These are phyloP conservation scores for Meiosimyza decipiens DNA, from an alignment of 2,888 invertebrate species.

Conservation along the genomic window DNA sequence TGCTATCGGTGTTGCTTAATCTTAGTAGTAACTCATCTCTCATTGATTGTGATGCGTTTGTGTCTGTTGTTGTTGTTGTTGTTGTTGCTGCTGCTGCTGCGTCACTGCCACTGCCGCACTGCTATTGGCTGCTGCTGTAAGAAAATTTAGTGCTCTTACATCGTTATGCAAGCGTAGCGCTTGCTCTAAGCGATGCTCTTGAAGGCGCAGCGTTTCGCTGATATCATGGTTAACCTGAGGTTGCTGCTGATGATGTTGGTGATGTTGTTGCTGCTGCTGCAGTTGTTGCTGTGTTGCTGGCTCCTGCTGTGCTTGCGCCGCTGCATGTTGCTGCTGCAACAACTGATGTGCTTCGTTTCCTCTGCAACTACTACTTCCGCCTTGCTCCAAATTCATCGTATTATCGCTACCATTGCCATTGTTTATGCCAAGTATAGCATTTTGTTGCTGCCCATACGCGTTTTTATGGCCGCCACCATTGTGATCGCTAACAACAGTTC, in stretches of 20 bases:
- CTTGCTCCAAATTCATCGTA: neutral
- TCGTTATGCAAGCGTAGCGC: slow-evolving; percentile 84
- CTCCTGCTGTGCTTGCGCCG: slow-evolving; percentile 43
- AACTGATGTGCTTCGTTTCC: slow-evolving; percentile 18
- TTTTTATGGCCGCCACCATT: slow-evolving; percentile 27
- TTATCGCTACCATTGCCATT: slow-evolving; percentile 9
- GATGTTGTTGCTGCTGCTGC: slow-evolving; percentile 33
- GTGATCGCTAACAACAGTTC: neutral
- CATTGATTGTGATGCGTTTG: slow-evolving; percentile 72
- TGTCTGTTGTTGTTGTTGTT: slow-evolving; percentile 65
- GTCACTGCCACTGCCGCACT: slow-evolving; percentile 31
- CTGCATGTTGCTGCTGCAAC: slow-evolving; percentile 28
- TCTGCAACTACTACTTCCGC: slow-evolving; percentile 36
- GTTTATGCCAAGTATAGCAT: slow-evolving; percentile 14
- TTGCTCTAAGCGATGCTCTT: slow-evolving; percentile 85
- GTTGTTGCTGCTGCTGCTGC: slow-evolving; percentile 38
- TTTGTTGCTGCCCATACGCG: neutral
- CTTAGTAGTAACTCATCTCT: slow-evolving; percentile 82
- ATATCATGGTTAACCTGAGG: slow-evolving; percentile 76
- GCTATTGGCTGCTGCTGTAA: slow-evolving; percentile 60
- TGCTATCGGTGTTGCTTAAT: neutral
- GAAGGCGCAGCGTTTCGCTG: slow-evolving; percentile 77
- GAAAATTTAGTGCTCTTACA: slow-evolving; percentile 82
- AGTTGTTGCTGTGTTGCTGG: slow-evolving; percentile 33
- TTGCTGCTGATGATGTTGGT: slow-evolving; percentile 46